Conservation (phyloP, 2,113 vertebrate species). For the Spea bombifrons region DNA sequence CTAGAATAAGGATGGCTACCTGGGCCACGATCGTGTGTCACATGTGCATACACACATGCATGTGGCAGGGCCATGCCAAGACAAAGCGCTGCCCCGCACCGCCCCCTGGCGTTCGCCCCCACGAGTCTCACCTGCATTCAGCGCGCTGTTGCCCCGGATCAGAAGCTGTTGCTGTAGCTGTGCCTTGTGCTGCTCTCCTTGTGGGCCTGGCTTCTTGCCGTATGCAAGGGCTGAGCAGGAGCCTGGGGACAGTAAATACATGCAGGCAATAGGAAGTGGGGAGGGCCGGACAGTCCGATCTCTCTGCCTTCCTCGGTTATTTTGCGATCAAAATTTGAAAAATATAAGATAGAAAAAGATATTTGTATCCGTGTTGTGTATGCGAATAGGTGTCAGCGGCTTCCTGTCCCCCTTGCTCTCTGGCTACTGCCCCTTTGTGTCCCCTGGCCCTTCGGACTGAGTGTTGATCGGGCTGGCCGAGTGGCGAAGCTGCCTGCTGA, state of each 20-base stretch:
- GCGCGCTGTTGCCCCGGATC: slow-evolving; percentile 59
- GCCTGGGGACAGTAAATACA: slow-evolving; percentile 65
- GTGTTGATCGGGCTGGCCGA: background rate
- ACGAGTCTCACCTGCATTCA: slow-evolving; percentile 66
- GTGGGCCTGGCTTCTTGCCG: slow-evolving; percentile 51
- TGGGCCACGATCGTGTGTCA: background rate
- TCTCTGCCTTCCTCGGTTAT: background rate
- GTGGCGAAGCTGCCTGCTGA: background rate
- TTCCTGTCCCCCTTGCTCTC: background rate
- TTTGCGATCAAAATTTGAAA: background rate
- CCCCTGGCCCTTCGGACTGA: background rate
- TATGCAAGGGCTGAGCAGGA: slow-evolving; percentile 56
- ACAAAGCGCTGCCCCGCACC: slow-evolving; percentile 18
- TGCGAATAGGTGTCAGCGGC: background rate
- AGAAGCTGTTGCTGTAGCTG: background rate
- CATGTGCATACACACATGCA: slow-evolving; percentile 8
- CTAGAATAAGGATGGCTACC: too few relatives aligned
- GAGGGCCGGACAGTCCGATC: slow-evolving; percentile 5
- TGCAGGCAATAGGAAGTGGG: slow-evolving; percentile 66
- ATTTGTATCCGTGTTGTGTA: background rate
- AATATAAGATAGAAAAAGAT: background rate
- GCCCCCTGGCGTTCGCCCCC: background rate
- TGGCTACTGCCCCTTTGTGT: background rate
- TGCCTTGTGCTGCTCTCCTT: slow-evolving; percentile 51
- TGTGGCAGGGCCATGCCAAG: slow-evolving; percentile 11